phyloP scores from a whole-genome alignment of 2,888 invertebrate genomes.

The Lacanobia oleracea region DNA sequence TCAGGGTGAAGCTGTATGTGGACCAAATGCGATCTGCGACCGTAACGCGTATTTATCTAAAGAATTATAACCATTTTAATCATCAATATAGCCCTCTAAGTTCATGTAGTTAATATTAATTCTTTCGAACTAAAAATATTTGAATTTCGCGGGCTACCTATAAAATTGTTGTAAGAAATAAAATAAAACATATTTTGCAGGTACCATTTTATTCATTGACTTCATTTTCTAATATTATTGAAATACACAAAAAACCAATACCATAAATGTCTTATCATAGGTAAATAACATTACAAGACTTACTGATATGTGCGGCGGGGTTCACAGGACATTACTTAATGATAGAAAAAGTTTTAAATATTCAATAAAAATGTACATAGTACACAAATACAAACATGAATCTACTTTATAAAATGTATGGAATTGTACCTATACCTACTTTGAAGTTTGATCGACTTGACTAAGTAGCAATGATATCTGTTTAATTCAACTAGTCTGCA shows the following conservation, averaged over 20 bases:
- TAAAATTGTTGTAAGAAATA: no score
- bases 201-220: conserved; percentile 71
- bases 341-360: conserved; percentile 48
- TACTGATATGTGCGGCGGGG: conserved; percentile 54
- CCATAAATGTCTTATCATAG: conserved; percentile 13
- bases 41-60: no score
- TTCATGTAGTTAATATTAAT: no score
- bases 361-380: conserved; percentile 72
- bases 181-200: conserved; percentile 54
- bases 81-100: no score
- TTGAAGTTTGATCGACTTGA: conserved; percentile 50
- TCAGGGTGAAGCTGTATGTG: no score
- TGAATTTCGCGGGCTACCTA: no score
- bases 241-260: conserved; percentile 53
- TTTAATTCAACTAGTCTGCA: not conserved
- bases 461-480: conserved; percentile 8
- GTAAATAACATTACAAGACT: conserved; percentile 37
- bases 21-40: no score
- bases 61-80: no score
- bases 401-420: conserved; percentile 30
- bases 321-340: conserved; percentile 54
- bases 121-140: no score
- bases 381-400: conserved; percentile 70
- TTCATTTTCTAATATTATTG: conserved; percentile 49
- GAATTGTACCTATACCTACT: conserved; percentile 16